Percentiles rank a stretch among this genome's conserved stretches.
Conservation (phyloP, 2,113 vertebrate species). For the Myiopsitta monachus region DNA sequence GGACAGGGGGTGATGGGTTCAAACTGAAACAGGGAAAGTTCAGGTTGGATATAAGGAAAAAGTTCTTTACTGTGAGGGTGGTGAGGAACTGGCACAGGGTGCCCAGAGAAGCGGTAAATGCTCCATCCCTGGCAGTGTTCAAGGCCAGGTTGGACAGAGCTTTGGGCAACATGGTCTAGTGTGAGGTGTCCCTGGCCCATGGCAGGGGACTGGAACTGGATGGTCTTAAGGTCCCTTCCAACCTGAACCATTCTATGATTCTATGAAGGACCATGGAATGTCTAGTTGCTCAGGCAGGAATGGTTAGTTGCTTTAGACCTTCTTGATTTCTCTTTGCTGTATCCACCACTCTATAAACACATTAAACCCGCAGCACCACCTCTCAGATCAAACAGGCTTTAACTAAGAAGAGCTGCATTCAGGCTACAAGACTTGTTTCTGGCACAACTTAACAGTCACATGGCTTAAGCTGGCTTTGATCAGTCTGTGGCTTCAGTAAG, state of each 20-base stretch:
- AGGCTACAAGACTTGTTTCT: not conserved
- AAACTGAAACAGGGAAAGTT: not conserved
- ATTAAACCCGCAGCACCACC: not conserved
- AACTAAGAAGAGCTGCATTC: not conserved
- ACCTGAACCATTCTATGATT: not conserved
- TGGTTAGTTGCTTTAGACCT: not conserved
- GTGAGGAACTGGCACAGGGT: not conserved
- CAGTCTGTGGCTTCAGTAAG: not conserved
- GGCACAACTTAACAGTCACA: not conserved
- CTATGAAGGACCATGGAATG: not conserved
- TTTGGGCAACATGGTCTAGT: not conserved
- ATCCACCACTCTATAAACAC: not conserved
- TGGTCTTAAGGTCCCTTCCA: not conserved
- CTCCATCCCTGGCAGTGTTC: not conserved
- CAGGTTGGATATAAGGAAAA: not conserved
- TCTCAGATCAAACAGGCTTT: not conserved
- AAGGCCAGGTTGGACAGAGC: not conserved
- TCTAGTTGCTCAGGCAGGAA: not conserved
- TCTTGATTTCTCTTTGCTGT: not conserved
- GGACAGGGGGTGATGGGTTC: not conserved
- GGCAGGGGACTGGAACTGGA: not conserved
- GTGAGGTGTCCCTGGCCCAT: not conserved
- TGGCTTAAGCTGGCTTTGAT: not conserved
- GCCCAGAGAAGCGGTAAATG: not conserved
- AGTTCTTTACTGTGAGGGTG: not conserved